Evolutionary conservation across 2,888 invertebrate species (phyloP), one percentile per base, ranked within the genome.

Genomic region (Athalia cordata): DNA sequence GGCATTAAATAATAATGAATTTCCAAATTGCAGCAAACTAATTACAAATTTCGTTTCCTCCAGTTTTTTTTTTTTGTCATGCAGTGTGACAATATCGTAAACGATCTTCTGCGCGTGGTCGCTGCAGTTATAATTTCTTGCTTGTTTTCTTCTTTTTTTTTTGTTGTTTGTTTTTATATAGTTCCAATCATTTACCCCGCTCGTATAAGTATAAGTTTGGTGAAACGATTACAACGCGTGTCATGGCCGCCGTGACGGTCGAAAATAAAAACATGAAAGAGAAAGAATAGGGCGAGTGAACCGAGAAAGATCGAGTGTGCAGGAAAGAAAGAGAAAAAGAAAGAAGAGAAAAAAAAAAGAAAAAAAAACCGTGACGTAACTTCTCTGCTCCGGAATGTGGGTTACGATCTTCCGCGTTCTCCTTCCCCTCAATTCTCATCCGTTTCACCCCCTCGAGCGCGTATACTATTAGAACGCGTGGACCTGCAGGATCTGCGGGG

Each of bases 321-420:
- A 55, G 5, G 62, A 55, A 55, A 5, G 5, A 5, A 55, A 4
- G 55, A 3, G 29, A 11, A 11, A 68, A n/a, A 29, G 29, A 68
- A 47, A 68, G n/a, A 49, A 72, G 13, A 13, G 57, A 59, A 72
- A 15, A 43, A 59, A 59, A 72, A 62, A n/a, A n/a, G n/a, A n/a
- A n/a, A 50, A 75, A 66, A 6, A 66, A 43, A 62, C 62, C 62
- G 75, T 64, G 75, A 75, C 75, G 75, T 45, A 64, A 75, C 75
- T 49, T n/a, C 7, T 29, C 29, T 29, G 5, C 15, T 61, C 45
- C 64, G 75, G 75, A 62, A 75, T 75, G 75, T 75, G 75, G 75
- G 75, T 75, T 75, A 75, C 75, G 75, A 75, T 75, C 75, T 75
- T 75, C 75, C 72, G 72, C 72, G 9, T 55, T 59, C 29, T 59